A percentile compares a stretch with the other conserved stretches of the same genome.
These are phyloP conservation scores for Orchestia grillus DNA, from an alignment of 1,140 invertebrate species.

Conservation along the genomic window DNA sequence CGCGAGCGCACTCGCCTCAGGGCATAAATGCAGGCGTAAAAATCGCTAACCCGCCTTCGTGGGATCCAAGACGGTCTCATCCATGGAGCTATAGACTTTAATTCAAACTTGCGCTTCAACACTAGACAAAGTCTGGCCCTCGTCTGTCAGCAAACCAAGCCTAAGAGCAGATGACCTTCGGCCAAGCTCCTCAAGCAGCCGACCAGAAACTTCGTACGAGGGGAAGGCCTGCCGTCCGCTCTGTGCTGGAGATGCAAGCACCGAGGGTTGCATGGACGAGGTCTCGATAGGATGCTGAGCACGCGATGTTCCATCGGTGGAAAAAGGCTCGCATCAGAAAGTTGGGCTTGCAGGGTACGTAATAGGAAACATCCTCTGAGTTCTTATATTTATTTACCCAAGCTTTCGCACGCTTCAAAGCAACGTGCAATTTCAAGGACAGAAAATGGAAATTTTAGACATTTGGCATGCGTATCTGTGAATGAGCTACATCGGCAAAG, in stretches of 20 bases:
- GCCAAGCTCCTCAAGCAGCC: not conserved
- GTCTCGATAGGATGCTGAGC: not conserved
- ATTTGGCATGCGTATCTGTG: too few species aligned
- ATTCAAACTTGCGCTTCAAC: not conserved
- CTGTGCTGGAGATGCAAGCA: not conserved
- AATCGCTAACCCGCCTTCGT: not conserved
- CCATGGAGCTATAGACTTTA: not conserved
- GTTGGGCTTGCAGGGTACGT: not conserved
- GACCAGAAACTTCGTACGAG: not conserved
- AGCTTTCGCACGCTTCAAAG: too few species aligned
- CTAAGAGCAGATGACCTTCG: not conserved
- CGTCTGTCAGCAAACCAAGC: too few species aligned
- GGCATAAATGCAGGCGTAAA: too few species aligned
- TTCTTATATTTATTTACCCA: too few species aligned
- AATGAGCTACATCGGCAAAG: too few species aligned
- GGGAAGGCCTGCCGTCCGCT: too few species aligned
- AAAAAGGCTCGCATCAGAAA: not conserved
- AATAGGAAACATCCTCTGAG: too few species aligned
- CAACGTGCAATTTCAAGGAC: too few species aligned
- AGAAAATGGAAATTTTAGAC: too few species aligned
- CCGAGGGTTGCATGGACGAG: not conserved
- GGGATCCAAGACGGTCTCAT: not conserved
- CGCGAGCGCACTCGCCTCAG: too few species aligned
- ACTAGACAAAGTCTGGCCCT: not conserved
- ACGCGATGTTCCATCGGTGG: not conserved